phyloP scores from a whole-genome alignment of 1,140 invertebrate genomes.

The Diorhabda carinulata region DNA sequence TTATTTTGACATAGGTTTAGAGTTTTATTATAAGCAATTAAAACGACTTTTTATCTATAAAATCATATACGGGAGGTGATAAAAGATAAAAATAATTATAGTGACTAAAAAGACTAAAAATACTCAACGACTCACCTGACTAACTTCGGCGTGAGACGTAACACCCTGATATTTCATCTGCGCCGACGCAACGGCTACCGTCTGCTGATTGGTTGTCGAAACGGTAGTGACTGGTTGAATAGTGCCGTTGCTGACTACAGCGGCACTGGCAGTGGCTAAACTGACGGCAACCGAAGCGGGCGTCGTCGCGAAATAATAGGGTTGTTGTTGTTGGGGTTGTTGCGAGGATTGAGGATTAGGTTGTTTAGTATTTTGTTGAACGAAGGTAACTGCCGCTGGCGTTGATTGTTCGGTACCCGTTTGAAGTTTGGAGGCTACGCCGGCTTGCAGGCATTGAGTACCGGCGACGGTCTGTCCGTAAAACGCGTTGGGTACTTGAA shows the following conservation, averaged over 20 bases:
- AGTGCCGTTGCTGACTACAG: neutral
- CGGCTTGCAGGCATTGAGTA: slow-evolving; percentile 30
- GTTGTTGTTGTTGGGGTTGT: slow-evolving; percentile 33
- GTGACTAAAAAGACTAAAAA: neutral
- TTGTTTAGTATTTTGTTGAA: slow-evolving; percentile 25
- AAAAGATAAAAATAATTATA: too few relatives aligned
- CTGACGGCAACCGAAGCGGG: slow-evolving; percentile 27
- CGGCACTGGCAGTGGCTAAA: slow-evolving; percentile 21
- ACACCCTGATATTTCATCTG: slow-evolving; percentile 44
- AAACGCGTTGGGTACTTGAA: slow-evolving; percentile 41
- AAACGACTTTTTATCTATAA: too few relatives aligned
- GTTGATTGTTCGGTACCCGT: slow-evolving; percentile 10
- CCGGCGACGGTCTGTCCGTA: slow-evolving; percentile 31
- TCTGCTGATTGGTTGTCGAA: slow-evolving; percentile 26
- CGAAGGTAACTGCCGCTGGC: slow-evolving; percentile 23
- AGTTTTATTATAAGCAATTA: too few relatives aligned
- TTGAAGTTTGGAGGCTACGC: slow-evolving; percentile 13
- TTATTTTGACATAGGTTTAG: too few relatives aligned
- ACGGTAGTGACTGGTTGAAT: slow-evolving; percentile 23
- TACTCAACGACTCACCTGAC: slow-evolving; percentile 43
- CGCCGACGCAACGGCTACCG: slow-evolving; percentile 28
- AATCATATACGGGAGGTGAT: too few relatives aligned
- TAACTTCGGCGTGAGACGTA: slow-evolving; percentile 47
- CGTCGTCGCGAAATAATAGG: slow-evolving; percentile 43
- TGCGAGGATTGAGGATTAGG: slow-evolving; percentile 23